Conservation (phyloP, 1,140 invertebrate genomes). For the Paraescarpia echinospica region DNA sequence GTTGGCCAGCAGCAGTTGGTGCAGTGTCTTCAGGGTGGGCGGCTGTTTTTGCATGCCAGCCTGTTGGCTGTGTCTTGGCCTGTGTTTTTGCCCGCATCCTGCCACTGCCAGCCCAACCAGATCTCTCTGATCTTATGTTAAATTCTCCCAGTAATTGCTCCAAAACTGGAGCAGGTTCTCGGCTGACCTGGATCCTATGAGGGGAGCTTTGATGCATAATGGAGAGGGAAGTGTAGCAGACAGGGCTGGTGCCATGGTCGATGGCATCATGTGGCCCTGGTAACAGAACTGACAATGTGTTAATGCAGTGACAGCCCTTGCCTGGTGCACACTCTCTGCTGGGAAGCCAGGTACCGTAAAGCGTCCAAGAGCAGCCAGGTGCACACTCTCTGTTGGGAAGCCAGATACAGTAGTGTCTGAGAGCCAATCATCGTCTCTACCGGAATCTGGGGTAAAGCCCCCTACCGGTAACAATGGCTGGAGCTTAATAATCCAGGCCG, state of each 20-base stretch:
- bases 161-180: background rate
- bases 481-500: too few species aligned
- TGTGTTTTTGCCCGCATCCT: background rate
- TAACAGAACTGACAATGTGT: background rate
- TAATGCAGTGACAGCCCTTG: background rate
- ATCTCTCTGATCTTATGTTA: background rate
- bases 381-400: too few species aligned
- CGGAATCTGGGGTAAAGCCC: too few species aligned
- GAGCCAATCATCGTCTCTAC: too few species aligned
- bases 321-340: background rate
- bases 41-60: background rate
- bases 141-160: background rate
- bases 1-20: background rate
- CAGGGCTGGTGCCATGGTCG: background rate
- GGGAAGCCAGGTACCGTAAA: too few species aligned
- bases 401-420: too few species aligned
- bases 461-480: too few species aligned
- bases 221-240: background rate
- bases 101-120: background rate
- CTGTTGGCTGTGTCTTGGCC: background rate
- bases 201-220: background rate
- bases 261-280: background rate
- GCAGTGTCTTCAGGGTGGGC: background rate
- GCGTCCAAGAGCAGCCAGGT: too few species aligned
- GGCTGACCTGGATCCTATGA: background rate